These are phyloP conservation scores for Australoheros scitulus DNA, from an alignment of 2,113 vertebrate species.

Conservation along the genomic window DNA sequence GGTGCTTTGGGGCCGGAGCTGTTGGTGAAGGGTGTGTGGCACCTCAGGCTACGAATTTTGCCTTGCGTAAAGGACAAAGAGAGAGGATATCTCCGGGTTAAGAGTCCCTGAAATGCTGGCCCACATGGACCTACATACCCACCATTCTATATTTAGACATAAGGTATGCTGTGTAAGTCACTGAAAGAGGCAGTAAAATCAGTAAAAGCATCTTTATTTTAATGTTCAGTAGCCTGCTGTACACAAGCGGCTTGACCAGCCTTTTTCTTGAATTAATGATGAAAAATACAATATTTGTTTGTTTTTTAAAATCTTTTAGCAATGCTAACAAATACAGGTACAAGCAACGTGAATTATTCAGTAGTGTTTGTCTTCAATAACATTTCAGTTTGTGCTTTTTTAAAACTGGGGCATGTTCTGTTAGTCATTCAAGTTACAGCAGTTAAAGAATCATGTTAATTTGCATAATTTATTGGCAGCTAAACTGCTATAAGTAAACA, in stretches of 20 bases:
- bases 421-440: background rate
- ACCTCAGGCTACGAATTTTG: conserved; percentile 58
- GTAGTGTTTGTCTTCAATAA: background rate
- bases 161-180: conserved; percentile 1
- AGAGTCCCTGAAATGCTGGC: conserved; percentile 39
- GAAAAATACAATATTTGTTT: background rate
- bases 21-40: conserved; percentile 63
- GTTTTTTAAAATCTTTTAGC: background rate
- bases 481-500: too few relatives aligned
- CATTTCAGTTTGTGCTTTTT: background rate
- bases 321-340: background rate
- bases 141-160: conserved; percentile 39
- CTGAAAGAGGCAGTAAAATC: background rate
- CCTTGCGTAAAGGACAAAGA: conserved; percentile 67
- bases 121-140: conserved; percentile 42
- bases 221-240: background rate
- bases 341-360: background rate
- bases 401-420: background rate
- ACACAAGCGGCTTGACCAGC: background rate
- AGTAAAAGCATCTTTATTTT: background rate
- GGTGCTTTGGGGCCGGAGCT: conserved; percentile 56
- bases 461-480: too few relatives aligned
- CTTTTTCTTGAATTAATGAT: background rate
- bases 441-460: background rate
- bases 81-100: conserved; percentile 33